Conservation (phyloP, 2,888 invertebrate species). For the Eurois occulta region DNA sequence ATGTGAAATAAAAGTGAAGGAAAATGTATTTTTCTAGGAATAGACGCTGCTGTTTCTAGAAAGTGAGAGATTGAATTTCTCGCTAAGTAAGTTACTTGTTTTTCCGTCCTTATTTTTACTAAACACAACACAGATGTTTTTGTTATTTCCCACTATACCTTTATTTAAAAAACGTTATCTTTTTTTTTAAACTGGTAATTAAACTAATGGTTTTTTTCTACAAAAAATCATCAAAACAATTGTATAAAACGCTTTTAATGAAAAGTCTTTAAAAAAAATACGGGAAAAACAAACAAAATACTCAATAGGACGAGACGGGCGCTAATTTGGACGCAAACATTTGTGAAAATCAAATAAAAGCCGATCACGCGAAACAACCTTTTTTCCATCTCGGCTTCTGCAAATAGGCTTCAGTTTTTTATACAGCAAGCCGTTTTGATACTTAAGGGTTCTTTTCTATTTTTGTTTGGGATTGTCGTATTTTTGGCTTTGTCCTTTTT, state of each 20-base stretch:
- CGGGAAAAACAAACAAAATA: conserved; percentile 68
- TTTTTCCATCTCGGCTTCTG: conserved; percentile 88
- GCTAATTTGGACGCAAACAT: conserved; percentile 89
- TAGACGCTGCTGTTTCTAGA: neutral
- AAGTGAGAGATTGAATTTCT: conserved; percentile 3
- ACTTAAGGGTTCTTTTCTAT: conserved; percentile 63
- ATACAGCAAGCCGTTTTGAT: conserved; percentile 73
- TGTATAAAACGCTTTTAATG: neutral
- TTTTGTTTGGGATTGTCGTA: neutral
- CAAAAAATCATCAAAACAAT: neutral
- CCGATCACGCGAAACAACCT: conserved; percentile 89
- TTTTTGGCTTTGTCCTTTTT: neutral
- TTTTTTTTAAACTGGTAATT: neutral
- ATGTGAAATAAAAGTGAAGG: conserved; percentile 13
- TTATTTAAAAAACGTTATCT: neutral
- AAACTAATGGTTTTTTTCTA: neutral
- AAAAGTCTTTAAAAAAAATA: conserved; percentile 48
- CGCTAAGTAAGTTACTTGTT: neutral
- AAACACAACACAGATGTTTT: neutral
- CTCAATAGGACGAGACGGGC: conserved; percentile 75
- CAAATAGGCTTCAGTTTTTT: conserved; percentile 82
- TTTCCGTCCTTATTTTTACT: neutral
- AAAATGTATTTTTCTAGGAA: conserved; percentile 18
- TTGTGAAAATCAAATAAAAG: conserved; percentile 89
- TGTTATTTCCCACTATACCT: no score